phyloP scores from a whole-genome alignment of 2,113 vertebrate genomes.

The Rhea americana region DNA sequence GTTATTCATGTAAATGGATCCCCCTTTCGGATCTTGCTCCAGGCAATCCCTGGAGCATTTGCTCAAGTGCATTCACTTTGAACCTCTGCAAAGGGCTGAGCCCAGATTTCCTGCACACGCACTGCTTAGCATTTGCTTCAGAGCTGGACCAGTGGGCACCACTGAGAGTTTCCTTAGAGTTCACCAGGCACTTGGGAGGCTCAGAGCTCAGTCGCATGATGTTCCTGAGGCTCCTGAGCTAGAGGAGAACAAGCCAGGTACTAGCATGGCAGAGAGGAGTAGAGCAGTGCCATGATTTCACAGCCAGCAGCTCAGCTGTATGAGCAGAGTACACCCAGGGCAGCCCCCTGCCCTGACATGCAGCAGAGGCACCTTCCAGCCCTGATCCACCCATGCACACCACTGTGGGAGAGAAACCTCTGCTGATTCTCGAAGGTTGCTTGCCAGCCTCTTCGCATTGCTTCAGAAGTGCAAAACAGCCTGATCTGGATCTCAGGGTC shows the following conservation, averaged over 20 bases:
- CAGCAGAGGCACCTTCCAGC: background rate
- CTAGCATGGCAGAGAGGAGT: rapidly evolving
- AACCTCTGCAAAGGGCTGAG: background rate
- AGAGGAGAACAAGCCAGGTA: rapidly evolving
- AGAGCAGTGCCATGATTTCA: rapidly evolving
- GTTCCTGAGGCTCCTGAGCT: background rate
- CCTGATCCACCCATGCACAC: background rate
- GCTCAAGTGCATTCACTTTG: background rate
- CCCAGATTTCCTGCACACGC: background rate
- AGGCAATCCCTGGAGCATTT: background rate
- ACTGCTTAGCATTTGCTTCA: background rate
- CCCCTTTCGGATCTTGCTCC: background rate
- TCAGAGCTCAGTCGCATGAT: rapidly evolving
- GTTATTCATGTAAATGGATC: slow-evolving; percentile 7
- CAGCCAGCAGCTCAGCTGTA: background rate
- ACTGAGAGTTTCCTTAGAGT: rapidly evolving
- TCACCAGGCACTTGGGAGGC: background rate
- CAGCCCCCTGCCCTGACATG: rapidly evolving
- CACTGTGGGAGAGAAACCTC: background rate
- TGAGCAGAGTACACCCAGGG: background rate
- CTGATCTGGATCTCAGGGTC: slow-evolving; percentile 12
- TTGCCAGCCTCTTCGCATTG: background rate
- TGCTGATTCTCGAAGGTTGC: background rate
- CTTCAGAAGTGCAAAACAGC: slow-evolving; percentile 31
- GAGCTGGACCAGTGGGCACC: background rate